Evolutionary conservation across 2,888 invertebrate genomes (phyloP).

Genomic region (Nasonovia ribisnigri): DNA sequence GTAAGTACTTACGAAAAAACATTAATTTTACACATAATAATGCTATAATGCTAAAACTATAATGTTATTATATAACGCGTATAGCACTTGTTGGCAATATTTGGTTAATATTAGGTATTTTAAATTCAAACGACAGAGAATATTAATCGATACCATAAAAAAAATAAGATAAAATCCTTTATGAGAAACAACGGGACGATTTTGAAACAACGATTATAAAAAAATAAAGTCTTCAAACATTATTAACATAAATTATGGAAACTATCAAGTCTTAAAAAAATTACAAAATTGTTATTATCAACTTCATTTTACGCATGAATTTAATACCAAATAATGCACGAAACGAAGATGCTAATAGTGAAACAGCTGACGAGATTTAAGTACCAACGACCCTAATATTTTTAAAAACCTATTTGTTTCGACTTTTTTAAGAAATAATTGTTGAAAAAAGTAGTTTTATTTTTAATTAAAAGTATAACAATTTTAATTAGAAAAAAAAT

Average conservation of each 20-base stretch:
- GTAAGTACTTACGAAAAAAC: background rate
- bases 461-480: background rate
- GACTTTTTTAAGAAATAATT: background rate
- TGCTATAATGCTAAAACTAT: background rate
- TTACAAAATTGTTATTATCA: conserved; percentile 3
- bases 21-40: background rate
- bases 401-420: background rate
- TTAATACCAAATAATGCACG: background rate
- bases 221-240: background rate
- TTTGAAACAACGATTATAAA: background rate
- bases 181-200: background rate
- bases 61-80: background rate
- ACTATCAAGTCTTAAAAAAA: background rate
- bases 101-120: background rate
- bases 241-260: background rate
- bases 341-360: background rate
- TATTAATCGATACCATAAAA: background rate
- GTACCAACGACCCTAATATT: background rate
- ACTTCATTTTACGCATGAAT: background rate
- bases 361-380: background rate
- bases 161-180: background rate
- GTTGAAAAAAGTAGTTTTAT: background rate
- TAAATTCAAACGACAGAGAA: background rate
- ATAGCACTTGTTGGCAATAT: background rate
- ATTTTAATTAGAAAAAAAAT: background rate